phyloP scores from a whole-genome alignment of 2,797 vertebrate species.

The Tenualosa thibaudeaui region DNA sequence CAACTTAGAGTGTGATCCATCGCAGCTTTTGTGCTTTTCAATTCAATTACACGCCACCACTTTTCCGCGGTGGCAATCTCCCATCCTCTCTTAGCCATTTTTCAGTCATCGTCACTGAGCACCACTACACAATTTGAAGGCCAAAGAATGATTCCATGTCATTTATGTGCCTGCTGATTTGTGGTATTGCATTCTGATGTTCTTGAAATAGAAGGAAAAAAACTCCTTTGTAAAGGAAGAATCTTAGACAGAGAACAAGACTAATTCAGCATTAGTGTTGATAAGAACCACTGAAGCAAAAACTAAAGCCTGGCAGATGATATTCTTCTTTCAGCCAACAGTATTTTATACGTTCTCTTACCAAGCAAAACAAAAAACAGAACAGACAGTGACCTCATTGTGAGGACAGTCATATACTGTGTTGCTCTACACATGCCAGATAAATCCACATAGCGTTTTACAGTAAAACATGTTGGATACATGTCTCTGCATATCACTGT shows the following conservation, averaged over 20 bases:
- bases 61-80: slow-evolving; percentile 65
- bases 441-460: neutral
- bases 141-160: slow-evolving; percentile 64
- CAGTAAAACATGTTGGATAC: neutral
- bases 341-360: neutral
- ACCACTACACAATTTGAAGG: slow-evolving; percentile 57
- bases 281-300: slow-evolving; percentile 66
- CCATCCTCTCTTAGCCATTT: slow-evolving; percentile 65
- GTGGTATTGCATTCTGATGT: slow-evolving; percentile 53
- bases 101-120: slow-evolving; percentile 66
- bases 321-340: neutral
- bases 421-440: neutral
- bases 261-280: slow-evolving; percentile 67
- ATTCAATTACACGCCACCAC: slow-evolving; percentile 72
- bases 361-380: neutral
- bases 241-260: slow-evolving; percentile 60
- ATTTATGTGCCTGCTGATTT: slow-evolving; percentile 62
- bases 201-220: slow-evolving; percentile 64
- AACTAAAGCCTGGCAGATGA: neutral
- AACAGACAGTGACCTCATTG: neutral
- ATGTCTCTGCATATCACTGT: neutral
- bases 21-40: slow-evolving; percentile 67
- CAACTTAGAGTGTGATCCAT: slow-evolving; percentile 65
- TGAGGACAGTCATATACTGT: neutral
- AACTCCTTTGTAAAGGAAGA: slow-evolving; percentile 49